These are phyloP conservation scores for Brevimyrus niger DNA, from an alignment of 2,113 vertebrate species.

Conservation along the genomic window DNA sequence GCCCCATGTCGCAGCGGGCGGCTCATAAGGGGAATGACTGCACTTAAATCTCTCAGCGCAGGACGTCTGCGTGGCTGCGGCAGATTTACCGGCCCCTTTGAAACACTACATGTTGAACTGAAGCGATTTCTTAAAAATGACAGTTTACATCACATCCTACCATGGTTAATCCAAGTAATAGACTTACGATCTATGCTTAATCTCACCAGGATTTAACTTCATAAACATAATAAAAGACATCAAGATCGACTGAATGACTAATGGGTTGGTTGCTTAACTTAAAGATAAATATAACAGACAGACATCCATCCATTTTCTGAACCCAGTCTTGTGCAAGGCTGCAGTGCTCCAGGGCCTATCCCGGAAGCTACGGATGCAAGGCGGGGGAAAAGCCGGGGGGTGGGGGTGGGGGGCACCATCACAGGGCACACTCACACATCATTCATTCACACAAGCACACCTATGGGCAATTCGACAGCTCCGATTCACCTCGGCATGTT, in stretches of 20 bases:
- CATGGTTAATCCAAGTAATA: background rate
- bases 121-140: background rate
- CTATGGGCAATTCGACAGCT: background rate
- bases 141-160: background rate
- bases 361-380: background rate
- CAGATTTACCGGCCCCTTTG: constrained; percentile 29
- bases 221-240: background rate
- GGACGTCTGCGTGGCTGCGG: constrained; percentile 4
- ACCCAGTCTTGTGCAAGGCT: background rate
- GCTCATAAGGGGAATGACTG: constrained; percentile 29
- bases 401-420: background rate
- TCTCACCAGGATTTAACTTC: background rate
- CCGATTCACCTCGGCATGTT: background rate
- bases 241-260: background rate
- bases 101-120: constrained; percentile 23
- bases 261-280: background rate
- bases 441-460: background rate
- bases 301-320: background rate
- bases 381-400: background rate
- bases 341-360: background rate
- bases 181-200: background rate
- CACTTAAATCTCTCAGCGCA: constrained; percentile 25
- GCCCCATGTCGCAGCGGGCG: constrained; percentile 28
- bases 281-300: background rate
- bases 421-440: background rate